Evolutionary conservation across 2,113 vertebrate species (phyloP).

Genomic region (Ptilorrhoa leucosticta): DNA sequence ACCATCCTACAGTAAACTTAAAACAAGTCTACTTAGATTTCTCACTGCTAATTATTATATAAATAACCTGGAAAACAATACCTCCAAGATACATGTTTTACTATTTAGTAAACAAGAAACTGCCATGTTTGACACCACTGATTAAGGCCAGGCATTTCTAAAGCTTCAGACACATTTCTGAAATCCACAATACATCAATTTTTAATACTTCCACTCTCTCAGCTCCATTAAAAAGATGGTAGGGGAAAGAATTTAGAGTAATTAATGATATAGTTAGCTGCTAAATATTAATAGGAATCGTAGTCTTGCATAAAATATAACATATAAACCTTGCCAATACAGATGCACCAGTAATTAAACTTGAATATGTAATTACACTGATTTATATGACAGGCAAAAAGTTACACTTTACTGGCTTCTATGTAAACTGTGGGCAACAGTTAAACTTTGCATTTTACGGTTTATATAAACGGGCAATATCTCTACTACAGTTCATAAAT

Average conservation of each 20-base stretch:
- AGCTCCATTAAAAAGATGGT: slow-evolving; percentile 92
- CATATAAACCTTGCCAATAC: slow-evolving; percentile 91
- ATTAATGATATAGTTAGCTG: slow-evolving; percentile 98
- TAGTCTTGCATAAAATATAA: slow-evolving; percentile 97
- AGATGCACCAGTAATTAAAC: slow-evolving; percentile 91
- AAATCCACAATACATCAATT: slow-evolving; percentile 92
- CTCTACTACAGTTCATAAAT: slow-evolving; percentile 77
- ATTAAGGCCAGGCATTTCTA: slow-evolving; percentile 78
- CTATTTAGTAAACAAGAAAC: slow-evolving; percentile 82
- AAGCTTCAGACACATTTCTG: slow-evolving; percentile 86
- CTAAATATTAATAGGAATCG: slow-evolving; percentile 97
- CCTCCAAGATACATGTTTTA: slow-evolving; percentile 66
- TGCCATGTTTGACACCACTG: slow-evolving; percentile 79
- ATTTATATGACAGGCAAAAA: slow-evolving; percentile 89
- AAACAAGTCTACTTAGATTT: slow-evolving; percentile 20
- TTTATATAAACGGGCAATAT: slow-evolving; percentile 78
- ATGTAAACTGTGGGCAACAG: slow-evolving; percentile 82
- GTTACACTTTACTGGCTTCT: slow-evolving; percentile 83
- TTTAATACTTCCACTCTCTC: slow-evolving; percentile 88
- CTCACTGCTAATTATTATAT: slow-evolving; percentile 57
- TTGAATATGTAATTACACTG: slow-evolving; percentile 88
- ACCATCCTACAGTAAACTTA: background rate
- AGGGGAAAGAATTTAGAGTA: slow-evolving; percentile 92
- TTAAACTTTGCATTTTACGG: slow-evolving; percentile 81
- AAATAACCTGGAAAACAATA: slow-evolving; percentile 67